Evolutionary conservation across 2,797 vertebrate genomes (phyloP).

Genomic region (Enteromius fasciolatus): DNA sequence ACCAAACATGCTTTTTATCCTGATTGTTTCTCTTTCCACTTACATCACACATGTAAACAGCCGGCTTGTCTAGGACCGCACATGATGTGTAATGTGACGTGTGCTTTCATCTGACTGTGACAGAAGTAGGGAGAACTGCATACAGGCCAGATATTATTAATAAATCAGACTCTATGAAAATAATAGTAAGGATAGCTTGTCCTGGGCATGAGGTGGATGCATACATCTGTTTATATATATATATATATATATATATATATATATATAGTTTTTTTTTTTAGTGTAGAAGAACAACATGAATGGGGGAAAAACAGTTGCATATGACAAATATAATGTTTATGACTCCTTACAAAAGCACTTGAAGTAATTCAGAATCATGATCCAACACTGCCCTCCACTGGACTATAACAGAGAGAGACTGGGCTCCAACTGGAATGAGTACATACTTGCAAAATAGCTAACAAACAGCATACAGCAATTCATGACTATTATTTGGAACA

Average conservation of each 20-base stretch:
- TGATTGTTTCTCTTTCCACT: slow-evolving; percentile 20
- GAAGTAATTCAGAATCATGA: not conserved
- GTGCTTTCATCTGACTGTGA: slow-evolving; percentile 9
- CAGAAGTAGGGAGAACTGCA: not conserved
- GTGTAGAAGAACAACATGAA: not conserved
- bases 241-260: too few relatives aligned
- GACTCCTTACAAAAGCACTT: not conserved
- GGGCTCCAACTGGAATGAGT: not conserved
- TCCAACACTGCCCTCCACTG: slow-evolving; percentile 53
- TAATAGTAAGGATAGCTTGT: not conserved
- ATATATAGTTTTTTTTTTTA: too few relatives aligned
- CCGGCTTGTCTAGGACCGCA: not conserved
- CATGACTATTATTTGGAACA: not conserved
- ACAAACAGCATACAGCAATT: not conserved
- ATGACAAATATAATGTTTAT: not conserved
- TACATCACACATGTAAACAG: slow-evolving; percentile 33
- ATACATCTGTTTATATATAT: not conserved
- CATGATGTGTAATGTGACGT: slow-evolving; percentile 8
- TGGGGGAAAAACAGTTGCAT: not conserved
- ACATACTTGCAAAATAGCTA: not conserved
- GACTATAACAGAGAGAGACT: slow-evolving; percentile 1
- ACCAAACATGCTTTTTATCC: slow-evolving; percentile 26
- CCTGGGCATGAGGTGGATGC: too few relatives aligned
- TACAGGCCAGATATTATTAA: not conserved
- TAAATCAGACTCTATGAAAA: not conserved